phyloP scores from a whole-genome alignment of 2,113 vertebrate genomes.

The Petaurus breviceps region DNA sequence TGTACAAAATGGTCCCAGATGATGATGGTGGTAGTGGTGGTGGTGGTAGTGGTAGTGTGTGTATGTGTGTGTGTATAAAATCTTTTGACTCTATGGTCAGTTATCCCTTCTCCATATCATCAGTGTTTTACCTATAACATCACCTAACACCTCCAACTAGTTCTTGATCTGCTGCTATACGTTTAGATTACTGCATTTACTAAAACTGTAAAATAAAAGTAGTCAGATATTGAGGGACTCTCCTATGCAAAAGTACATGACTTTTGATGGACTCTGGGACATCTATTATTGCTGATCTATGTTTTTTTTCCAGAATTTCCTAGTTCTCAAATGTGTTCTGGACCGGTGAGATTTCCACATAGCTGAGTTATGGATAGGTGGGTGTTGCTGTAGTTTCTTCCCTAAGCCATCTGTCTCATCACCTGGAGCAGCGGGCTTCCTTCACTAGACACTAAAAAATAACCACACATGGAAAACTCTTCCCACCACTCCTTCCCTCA shows the following conservation, averaged over 20 bases:
- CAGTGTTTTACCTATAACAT: background rate
- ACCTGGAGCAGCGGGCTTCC: background rate
- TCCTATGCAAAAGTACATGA: background rate
- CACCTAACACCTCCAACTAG: background rate
- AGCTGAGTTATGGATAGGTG: background rate
- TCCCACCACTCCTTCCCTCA: background rate
- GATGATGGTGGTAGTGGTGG: no score
- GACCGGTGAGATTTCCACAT: background rate
- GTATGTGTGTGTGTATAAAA: no score
- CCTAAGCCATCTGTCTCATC: background rate
- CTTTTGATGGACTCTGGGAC: background rate
- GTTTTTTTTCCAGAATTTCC: background rate
- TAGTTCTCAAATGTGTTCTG: background rate
- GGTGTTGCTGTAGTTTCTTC: background rate
- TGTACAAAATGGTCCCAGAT: background rate
- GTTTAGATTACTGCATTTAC: background rate
- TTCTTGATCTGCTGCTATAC: background rate
- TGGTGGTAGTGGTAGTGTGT: no score
- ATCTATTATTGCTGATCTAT: background rate
- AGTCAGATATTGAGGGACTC: background rate
- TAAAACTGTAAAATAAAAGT: background rate
- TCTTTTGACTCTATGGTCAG: background rate
- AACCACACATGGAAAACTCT: background rate
- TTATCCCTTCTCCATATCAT: background rate
- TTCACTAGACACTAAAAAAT: background rate